Conservation (phyloP, 2,797 vertebrate genomes). For the Momotus momota region DNA sequence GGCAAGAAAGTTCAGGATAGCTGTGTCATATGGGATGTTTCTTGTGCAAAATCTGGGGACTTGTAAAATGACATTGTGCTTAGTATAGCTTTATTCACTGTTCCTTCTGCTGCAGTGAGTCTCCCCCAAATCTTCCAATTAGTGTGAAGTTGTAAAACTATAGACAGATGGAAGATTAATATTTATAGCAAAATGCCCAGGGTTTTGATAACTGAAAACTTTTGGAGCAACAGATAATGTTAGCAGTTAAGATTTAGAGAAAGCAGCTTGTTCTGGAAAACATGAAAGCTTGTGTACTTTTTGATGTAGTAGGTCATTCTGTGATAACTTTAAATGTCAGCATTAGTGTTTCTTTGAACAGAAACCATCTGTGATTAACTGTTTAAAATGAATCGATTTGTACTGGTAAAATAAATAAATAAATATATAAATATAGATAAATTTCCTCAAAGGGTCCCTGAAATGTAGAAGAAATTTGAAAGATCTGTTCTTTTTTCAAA, state of each 20-base stretch:
- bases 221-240: background rate
- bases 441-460: background rate
- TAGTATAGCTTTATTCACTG: background rate
- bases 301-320: background rate
- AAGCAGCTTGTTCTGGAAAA: background rate
- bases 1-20: background rate
- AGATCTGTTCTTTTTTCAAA: background rate
- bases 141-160: background rate
- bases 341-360: background rate
- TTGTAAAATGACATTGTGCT: background rate
- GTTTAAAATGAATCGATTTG: background rate
- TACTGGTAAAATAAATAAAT: background rate
- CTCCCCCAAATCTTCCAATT: background rate
- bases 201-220: background rate
- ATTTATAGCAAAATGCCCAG: conserved; percentile 16
- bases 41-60: background rate
- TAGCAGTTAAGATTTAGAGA: background rate
- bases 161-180: conserved; percentile 3
- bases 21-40: background rate
- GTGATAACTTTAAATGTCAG: background rate
- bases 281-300: background rate
- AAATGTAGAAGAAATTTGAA: background rate
- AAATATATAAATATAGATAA: background rate
- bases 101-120: background rate
- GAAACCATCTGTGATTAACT: background rate